Evolutionary conservation across 1,140 invertebrate genomes (phyloP).

Genomic region (Carposina sasakii): DNA sequence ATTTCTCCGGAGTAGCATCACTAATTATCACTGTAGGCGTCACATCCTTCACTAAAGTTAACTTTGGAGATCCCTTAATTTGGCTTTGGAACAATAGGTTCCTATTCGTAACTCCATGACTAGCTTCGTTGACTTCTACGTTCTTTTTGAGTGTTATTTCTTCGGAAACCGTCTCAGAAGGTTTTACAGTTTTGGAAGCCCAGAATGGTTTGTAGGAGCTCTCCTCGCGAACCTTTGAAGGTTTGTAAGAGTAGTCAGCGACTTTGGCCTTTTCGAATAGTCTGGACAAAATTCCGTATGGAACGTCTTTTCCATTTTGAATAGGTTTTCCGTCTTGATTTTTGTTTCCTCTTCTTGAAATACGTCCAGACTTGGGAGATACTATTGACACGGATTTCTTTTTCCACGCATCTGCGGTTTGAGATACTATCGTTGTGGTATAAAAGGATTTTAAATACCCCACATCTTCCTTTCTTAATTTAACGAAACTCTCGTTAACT

Average conservation of each 20-base stretch:
- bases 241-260: constrained; percentile 44
- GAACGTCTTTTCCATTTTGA: constrained; percentile 15
- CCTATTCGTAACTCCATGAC: constrained; percentile 25
- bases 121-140: constrained; percentile 17
- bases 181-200: constrained; percentile 37
- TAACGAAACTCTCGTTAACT: constrained; percentile 34
- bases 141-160: constrained; percentile 22
- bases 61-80: constrained; percentile 27
- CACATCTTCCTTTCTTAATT: constrained; percentile 41
- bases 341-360: constrained; percentile 13
- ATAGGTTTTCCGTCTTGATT: constrained; percentile 16
- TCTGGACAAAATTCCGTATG: constrained; percentile 35
- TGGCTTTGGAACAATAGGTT: constrained; percentile 32
- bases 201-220: constrained; percentile 55
- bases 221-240: constrained; percentile 35
- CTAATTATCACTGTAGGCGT: constrained; percentile 2
- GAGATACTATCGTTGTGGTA: constrained; percentile 18
- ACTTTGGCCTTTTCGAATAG: constrained; percentile 45
- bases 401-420: constrained; percentile 39
- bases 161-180: constrained; percentile 13
- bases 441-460: constrained; percentile 37
- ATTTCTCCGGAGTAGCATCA: constrained; percentile 9
- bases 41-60: constrained; percentile 18
- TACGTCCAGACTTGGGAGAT: constrained; percentile 42
- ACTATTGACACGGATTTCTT: constrained; percentile 47